Conservation (phyloP, 37 sponge, comb jelly and placozoan species). For the Haliclona indistincta region DNA sequence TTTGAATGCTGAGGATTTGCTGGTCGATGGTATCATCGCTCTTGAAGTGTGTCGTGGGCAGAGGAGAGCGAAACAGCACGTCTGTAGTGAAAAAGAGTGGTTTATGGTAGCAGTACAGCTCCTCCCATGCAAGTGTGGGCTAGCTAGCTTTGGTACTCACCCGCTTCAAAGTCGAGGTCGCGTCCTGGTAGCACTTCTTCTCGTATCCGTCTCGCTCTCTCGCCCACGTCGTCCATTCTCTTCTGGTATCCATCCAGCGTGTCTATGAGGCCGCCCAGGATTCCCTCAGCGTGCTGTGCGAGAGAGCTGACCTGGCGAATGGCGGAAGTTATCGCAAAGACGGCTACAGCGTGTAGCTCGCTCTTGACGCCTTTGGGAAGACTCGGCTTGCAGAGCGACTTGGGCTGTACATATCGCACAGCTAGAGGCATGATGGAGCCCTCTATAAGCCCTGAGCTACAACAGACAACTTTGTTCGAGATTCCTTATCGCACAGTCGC, state of each 20-base stretch:
- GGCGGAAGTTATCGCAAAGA: not conserved
- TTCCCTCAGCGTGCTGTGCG: constrained; percentile 35
- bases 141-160: too few species aligned
- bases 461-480: too few species aligned
- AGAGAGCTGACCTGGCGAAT: constrained; percentile 40
- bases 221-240: constrained; percentile 9
- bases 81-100: too few species aligned
- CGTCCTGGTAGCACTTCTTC: constrained; percentile 25
- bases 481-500: too few species aligned
- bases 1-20: constrained; percentile 16
- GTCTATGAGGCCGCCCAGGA: constrained; percentile 35
- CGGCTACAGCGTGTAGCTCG: constrained; percentile 18
- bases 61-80: too few species aligned
- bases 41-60: constrained; percentile 7
- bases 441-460: too few species aligned
- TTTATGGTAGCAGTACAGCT: too few species aligned
- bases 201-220: constrained; percentile 6
- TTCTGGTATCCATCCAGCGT: not conserved
- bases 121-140: too few species aligned
- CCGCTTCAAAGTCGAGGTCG: constrained; percentile 30
- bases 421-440: constrained; percentile 14
- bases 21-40: constrained; percentile 8
- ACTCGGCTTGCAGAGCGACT: not conserved
- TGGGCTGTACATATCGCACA: constrained; percentile 30
- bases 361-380: constrained; percentile 27